Conservation (phyloP, 2,113 vertebrate species). For the Oreochromis aureus region DNA sequence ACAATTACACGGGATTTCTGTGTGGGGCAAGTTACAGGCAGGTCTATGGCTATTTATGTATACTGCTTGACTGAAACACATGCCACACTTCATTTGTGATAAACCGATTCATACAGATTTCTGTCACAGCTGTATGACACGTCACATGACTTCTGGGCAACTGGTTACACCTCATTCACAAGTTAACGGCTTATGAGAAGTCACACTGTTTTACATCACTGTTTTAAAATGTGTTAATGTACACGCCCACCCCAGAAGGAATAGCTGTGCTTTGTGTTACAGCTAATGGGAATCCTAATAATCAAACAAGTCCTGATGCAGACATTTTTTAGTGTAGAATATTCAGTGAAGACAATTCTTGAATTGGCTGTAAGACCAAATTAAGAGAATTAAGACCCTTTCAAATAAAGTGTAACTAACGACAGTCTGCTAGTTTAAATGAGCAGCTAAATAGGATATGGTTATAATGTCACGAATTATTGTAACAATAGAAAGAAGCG, state of each 20-base stretch:
- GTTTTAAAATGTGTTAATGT: background rate
- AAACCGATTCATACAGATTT: background rate
- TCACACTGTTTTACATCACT: background rate
- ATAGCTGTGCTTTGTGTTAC: background rate
- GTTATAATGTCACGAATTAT: background rate
- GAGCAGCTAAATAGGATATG: background rate
- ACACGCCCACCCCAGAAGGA: background rate
- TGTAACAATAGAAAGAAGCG: background rate
- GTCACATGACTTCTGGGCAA: background rate
- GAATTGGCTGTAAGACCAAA: background rate
- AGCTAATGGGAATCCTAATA: background rate
- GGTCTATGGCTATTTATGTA: background rate
- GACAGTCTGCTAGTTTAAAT: background rate
- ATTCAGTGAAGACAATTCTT: background rate
- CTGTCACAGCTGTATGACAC: fast-evolving
- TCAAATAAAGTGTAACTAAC: background rate
- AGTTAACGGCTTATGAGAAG: background rate
- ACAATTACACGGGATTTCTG: background rate
- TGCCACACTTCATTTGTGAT: background rate
- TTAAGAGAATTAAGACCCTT: background rate
- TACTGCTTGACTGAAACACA: background rate
- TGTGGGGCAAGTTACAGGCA: background rate
- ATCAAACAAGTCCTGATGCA: background rate
- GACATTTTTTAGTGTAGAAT: background rate
- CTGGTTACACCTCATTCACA: background rate